Conservation (phyloP, 2,113 vertebrate species). For the Hiodon alosoides region DNA sequence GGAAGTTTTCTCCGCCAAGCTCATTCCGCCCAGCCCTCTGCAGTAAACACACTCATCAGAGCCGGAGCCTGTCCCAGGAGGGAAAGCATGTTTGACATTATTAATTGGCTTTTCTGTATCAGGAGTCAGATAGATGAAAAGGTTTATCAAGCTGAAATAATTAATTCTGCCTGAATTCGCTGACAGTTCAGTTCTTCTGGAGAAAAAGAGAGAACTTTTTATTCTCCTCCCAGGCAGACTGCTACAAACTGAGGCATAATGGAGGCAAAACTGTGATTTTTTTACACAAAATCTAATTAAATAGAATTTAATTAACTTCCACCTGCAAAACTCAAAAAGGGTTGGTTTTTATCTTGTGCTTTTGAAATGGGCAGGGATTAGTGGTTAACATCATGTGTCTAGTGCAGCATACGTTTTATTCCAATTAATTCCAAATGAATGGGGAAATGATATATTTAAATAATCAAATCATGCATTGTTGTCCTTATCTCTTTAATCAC, state of each 20-base stretch:
- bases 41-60: slow-evolving; percentile 97
- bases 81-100: slow-evolving; percentile 98
- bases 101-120: slow-evolving; percentile 99
- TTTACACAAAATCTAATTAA: slow-evolving; percentile 94
- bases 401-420: slow-evolving; percentile 90
- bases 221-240: slow-evolving; percentile 33
- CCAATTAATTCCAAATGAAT: slow-evolving; percentile 92
- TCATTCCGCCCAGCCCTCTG: slow-evolving; percentile 66
- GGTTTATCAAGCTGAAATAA: slow-evolving; percentile 99
- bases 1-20: slow-evolving; percentile 68
- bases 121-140: slow-evolving; percentile 99
- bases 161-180: slow-evolving; percentile 96
- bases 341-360: slow-evolving; percentile 78
- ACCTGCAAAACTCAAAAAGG: slow-evolving; percentile 71
- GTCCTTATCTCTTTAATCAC: slow-evolving; percentile 59
- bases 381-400: slow-evolving; percentile 77
- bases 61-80: slow-evolving; percentile 71
- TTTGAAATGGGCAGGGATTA: slow-evolving; percentile 83
- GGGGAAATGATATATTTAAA: slow-evolving; percentile 80
- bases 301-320: slow-evolving; percentile 96
- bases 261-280: slow-evolving; percentile 70
- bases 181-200: slow-evolving; percentile 95
- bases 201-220: slow-evolving; percentile 61
- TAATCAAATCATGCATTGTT: slow-evolving; percentile 74
- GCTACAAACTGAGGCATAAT: slow-evolving; percentile 72